A percentile compares a stretch with the other conserved stretches of the same genome.
Conservation (phyloP, 2,888 invertebrate genomes). For the Crepidodera aurea region DNA sequence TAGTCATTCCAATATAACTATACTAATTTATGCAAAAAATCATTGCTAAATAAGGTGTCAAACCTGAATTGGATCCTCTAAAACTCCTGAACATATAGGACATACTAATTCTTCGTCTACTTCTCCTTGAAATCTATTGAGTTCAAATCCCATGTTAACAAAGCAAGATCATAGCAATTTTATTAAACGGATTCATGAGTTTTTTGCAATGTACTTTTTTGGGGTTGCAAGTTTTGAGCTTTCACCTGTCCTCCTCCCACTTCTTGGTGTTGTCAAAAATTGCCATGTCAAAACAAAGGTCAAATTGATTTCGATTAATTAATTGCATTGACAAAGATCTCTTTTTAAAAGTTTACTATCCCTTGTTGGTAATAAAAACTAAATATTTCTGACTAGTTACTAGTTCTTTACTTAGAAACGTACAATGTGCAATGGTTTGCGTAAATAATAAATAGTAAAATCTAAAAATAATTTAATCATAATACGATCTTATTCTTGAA, state of each 20-base stretch:
- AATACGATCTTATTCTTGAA: too few species aligned
- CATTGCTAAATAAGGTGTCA: slow-evolving; percentile 30
- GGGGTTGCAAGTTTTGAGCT: slow-evolving; percentile 18
- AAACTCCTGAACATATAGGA: slow-evolving; percentile 93
- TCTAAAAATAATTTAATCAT: too few species aligned
- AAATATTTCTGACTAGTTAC: too few species aligned
- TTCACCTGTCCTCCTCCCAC: slow-evolving; percentile 28
- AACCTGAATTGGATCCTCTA: slow-evolving; percentile 95
- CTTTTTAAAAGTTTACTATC: too few species aligned
- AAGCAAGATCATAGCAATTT: slow-evolving; percentile 33
- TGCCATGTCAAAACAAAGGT: slow-evolving; percentile 6
- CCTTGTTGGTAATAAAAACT: too few species aligned
- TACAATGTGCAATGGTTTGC: too few species aligned
- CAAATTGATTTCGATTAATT: not conserved
- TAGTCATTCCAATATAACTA: not conserved
- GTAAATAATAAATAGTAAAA: too few species aligned
- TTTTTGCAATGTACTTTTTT: slow-evolving; percentile 25
- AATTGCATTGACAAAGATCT: not conserved
- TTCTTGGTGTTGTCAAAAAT: slow-evolving; percentile 1
- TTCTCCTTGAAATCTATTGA: slow-evolving; percentile 91
- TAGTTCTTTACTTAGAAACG: too few species aligned
- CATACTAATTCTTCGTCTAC: slow-evolving; percentile 97
- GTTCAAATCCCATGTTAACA: slow-evolving; percentile 88
- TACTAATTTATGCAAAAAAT: not conserved
- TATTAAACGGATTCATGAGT: slow-evolving; percentile 24